Evolutionary conservation across 2,888 invertebrate genomes (phyloP).

Genomic region (Ecdyonurus torrentis): DNA sequence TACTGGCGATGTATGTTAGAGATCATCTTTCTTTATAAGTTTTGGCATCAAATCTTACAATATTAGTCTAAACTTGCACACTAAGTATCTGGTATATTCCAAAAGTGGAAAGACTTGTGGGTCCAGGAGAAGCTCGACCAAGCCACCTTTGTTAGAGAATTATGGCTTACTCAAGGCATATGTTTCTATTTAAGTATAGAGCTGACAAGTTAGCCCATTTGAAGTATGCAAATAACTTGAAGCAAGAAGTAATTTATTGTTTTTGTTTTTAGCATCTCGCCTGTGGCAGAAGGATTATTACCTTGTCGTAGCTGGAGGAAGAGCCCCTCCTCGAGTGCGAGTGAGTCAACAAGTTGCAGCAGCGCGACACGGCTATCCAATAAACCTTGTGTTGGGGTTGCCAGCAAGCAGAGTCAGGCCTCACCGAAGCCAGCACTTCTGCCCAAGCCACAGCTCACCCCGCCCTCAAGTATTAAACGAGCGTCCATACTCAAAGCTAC

Average conservation of each 20-base stretch:
- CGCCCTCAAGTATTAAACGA: background rate
- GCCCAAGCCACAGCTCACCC: background rate
- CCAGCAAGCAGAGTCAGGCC: background rate
- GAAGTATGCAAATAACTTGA: background rate
- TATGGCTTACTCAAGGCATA: no score
- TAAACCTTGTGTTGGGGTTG: background rate
- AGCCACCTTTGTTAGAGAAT: no score
- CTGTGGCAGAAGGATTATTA: no score
- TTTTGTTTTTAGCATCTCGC: background rate
- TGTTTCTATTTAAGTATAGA: no score
- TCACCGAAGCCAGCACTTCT: background rate
- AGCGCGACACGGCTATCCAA: background rate
- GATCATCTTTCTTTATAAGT: no score
- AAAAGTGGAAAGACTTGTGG: no score
- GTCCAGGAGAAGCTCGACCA: no score
- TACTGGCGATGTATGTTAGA: no score
- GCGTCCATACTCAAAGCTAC: background rate
- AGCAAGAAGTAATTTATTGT: background rate
- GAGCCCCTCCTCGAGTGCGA: background rate
- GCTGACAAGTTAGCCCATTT: background rate
- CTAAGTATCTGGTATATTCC: no score
- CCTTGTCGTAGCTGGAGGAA: background rate
- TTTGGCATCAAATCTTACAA: no score
- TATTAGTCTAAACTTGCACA: no score
- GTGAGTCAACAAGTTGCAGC: background rate